Evolutionary conservation across 1,140 invertebrate genomes (phyloP).

Genomic region (Achroia grisella): DNA sequence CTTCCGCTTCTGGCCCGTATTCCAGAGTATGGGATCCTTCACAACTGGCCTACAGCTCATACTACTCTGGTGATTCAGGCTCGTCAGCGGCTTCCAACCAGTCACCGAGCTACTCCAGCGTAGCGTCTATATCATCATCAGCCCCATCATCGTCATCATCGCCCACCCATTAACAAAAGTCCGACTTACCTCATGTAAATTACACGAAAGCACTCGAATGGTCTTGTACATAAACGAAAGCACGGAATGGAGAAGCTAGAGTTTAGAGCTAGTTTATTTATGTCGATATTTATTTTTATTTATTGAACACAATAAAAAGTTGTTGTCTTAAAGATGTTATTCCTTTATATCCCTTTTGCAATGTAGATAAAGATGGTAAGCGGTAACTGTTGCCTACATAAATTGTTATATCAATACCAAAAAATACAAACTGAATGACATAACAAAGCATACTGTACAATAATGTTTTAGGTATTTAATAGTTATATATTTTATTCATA

Average conservation of each 20-base stretch:
- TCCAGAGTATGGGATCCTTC: conserved; percentile 81
- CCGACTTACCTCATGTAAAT: conserved; percentile 43
- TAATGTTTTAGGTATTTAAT: no score
- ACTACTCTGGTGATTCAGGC: conserved; percentile 78
- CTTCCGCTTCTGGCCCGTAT: conserved; percentile 79
- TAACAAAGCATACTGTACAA: no score
- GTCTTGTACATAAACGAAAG: conserved; percentile 8
- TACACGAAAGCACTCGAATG: conserved; percentile 6
- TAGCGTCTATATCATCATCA: conserved; percentile 67
- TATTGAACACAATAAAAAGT: conserved; percentile 65
- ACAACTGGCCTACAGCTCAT: conserved; percentile 85
- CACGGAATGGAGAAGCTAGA: conserved; percentile 47
- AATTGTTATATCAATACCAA: no score
- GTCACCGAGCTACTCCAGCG: conserved; percentile 71
- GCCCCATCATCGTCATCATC: conserved; percentile 46
- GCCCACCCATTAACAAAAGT: conserved; percentile 34
- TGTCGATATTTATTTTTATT: conserved; percentile 65
- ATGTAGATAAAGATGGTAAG: no score
- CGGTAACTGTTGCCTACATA: no score
- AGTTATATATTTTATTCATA: no score
- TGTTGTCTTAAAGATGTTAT: conserved; percentile 25
- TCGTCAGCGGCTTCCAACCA: conserved; percentile 70
- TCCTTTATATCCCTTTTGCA: no score
- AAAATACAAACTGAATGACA: no score
- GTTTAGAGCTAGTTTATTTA: conserved; percentile 57